Percentiles rank a stretch among this genome's conserved stretches.
Conservation (phyloP, 2,113 vertebrate species). For the Ellobius talpinus region DNA sequence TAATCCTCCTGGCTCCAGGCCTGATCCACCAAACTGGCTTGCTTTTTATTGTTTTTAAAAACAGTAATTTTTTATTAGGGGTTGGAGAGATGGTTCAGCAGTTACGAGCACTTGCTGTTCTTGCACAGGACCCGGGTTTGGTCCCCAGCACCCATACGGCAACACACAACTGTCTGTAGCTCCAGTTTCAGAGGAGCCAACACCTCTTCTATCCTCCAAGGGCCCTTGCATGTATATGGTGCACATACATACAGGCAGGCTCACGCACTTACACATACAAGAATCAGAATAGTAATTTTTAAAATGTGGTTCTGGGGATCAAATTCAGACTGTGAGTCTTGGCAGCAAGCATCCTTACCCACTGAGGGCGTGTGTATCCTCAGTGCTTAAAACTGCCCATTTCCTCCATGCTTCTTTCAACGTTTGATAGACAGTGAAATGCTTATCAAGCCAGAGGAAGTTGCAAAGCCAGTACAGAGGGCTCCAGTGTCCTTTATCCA, state of each 20-base stretch:
- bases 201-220: neutral
- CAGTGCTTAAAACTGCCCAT: neutral
- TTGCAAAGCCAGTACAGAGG: neutral
- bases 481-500: neutral
- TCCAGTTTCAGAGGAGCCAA: neutral
- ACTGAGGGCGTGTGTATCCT: neutral
- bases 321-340: neutral
- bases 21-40: neutral
- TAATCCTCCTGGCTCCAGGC: too few species aligned
- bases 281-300: neutral
- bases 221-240: neutral
- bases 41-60: neutral
- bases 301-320: neutral
- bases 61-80: neutral
- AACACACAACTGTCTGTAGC: neutral
- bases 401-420: neutral
- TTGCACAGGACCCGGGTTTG: neutral
- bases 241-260: neutral
- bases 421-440: neutral
- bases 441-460: conserved; percentile 4
- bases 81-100: neutral
- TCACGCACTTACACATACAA: neutral
- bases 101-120: neutral
- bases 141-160: neutral
- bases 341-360: neutral